These are phyloP conservation scores for Lethocerus indicus DNA, from an alignment of 1,140 invertebrate species.

Conservation along the genomic window DNA sequence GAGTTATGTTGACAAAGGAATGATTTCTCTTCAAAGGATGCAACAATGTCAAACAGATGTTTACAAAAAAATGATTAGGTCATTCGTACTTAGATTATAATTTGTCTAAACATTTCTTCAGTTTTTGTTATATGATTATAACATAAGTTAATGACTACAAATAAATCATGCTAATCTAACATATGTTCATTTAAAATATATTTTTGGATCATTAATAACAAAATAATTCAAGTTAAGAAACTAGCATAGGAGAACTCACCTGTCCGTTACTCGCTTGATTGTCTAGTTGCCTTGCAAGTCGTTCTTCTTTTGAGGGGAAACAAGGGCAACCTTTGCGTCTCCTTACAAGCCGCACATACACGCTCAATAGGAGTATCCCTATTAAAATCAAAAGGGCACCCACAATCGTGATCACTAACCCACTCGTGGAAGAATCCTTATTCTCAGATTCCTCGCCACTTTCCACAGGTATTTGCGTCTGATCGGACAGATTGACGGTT, in stretches of 20 bases:
- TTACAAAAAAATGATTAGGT: too few species aligned
- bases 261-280: constrained; percentile 22
- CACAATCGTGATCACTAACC: constrained; percentile 15
- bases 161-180: not conserved
- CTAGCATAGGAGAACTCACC: constrained; percentile 16
- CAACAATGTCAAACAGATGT: too few species aligned
- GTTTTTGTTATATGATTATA: too few species aligned
- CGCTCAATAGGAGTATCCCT: constrained; percentile 17
- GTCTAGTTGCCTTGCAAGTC: constrained; percentile 21
- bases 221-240: not conserved
- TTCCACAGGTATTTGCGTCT: constrained; percentile 11
- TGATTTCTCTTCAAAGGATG: too few species aligned
- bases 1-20: too few species aligned
- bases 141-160: not conserved
- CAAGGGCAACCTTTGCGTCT: constrained; percentile 22
- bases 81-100: too few species aligned
- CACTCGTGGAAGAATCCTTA: not conserved
- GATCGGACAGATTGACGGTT: constrained; percentile 14
- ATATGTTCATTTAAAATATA: not conserved
- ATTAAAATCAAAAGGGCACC: constrained; percentile 19
- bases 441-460: constrained; percentile 7
- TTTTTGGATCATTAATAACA: too few species aligned
- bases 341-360: constrained; percentile 19
- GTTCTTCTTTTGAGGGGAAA: constrained; percentile 21
- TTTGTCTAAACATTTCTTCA: too few species aligned